Evolutionary conservation across 1,140 invertebrate species (phyloP).

Genomic region (Oncopodura yosiiana): DNA sequence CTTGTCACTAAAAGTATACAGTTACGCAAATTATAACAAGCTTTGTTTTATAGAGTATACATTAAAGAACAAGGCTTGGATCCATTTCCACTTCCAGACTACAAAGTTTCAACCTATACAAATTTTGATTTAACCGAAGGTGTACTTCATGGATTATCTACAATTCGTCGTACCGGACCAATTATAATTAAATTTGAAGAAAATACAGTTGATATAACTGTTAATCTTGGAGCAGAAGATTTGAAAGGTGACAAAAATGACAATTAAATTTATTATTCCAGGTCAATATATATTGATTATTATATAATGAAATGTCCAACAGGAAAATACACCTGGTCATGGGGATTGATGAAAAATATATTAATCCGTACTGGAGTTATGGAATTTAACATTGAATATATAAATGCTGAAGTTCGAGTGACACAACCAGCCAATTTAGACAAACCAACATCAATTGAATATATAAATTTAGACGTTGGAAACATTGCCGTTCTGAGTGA

Average conservation of each 20-base stretch:
- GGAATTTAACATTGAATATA: conserved; percentile 33
- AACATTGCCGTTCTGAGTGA: conserved; percentile 54
- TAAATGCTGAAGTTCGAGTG: conserved; percentile 44
- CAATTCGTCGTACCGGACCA: conserved; percentile 69
- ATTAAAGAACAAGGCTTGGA: conserved; percentile 60
- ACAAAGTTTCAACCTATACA: conserved; percentile 41
- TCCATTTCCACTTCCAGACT: conserved; percentile 47
- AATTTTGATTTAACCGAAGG: conserved; percentile 49
- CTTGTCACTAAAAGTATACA: neutral
- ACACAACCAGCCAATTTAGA: conserved; percentile 65
- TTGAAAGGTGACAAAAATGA: conserved; percentile 49
- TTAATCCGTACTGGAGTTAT: conserved; percentile 20
- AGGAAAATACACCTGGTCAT: conserved; percentile 32
- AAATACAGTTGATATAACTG: conserved; percentile 46
- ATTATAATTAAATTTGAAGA: conserved; percentile 61
- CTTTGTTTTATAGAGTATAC: conserved; percentile 38
- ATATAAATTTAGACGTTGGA: conserved; percentile 65
- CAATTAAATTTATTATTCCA: too few relatives aligned
- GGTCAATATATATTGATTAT: neutral
- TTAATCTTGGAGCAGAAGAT: conserved; percentile 67
- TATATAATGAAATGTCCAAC: neutral
- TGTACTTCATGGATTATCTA: conserved; percentile 64
- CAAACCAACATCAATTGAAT: conserved; percentile 56
- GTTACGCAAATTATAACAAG: neutral
- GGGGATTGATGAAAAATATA: conserved; percentile 21